A percentile compares a stretch with the other conserved stretches of the same genome.
These are phyloP conservation scores for Amphilophus citrinellus DNA, from an alignment of 2,113 vertebrate genomes.

Conservation along the genomic window DNA sequence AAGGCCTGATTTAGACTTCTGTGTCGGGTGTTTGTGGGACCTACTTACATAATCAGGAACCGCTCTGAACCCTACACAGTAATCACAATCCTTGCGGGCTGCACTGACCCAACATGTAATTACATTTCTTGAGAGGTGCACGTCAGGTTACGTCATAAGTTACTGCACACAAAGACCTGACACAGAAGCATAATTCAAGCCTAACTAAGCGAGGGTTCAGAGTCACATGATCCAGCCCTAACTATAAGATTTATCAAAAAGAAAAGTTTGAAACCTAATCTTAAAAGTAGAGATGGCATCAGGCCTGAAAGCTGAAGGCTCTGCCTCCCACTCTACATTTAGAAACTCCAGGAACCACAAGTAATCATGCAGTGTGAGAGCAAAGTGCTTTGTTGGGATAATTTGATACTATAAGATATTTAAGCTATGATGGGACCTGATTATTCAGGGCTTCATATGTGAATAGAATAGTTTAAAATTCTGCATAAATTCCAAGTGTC, in stretches of 20 bases:
- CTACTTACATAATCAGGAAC: no score
- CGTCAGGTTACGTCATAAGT: no score
- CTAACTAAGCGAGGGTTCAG: not conserved
- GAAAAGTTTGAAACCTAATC: not conserved
- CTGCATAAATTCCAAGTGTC: not conserved
- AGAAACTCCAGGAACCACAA: not conserved
- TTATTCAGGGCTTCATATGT: not conserved
- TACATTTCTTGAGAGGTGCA: no score
- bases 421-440: not conserved
- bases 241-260: not conserved
- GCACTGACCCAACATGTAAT: no score
- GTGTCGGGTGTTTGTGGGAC: no score
- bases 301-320: not conserved
- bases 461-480: not conserved
- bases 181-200: no score
- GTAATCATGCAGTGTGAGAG: not conserved
- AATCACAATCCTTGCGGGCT: no score
- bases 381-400: not conserved
- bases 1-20: no score
- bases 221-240: not conserved
- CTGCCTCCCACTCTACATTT: not conserved
- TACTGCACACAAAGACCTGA: no score
- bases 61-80: no score
- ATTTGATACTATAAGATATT: not conserved
- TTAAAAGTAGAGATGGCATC: not conserved